A percentile compares a stretch with the other conserved stretches of the same genome.
Evolutionary conservation across 37 sponge, comb jelly and placozoan species (phyloP).

Genomic region (Beroe ovata): DNA sequence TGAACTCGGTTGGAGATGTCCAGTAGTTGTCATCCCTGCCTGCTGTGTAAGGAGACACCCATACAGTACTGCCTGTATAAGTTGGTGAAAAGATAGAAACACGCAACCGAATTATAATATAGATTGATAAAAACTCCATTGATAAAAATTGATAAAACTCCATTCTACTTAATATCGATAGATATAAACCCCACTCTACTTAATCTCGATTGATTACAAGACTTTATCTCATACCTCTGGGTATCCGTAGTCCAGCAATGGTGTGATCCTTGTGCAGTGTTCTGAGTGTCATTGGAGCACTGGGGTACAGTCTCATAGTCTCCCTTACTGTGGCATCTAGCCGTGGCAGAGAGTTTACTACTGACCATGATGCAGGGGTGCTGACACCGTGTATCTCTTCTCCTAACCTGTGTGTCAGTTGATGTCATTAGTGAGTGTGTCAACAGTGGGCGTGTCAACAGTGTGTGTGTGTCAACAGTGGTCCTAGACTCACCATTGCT

Average conservation of each 20-base stretch:
- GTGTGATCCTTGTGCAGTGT: slow-evolving; percentile 28
- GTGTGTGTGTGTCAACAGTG: too few relatives aligned
- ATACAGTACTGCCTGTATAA: slow-evolving; percentile 20
- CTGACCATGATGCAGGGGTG: slow-evolving; percentile 5
- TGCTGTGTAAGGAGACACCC: slow-evolving; percentile 59
- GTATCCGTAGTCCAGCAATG: neutral
- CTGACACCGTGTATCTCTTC: slow-evolving; percentile 9
- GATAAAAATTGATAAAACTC: too few relatives aligned
- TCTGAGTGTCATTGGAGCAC: slow-evolving; percentile 35
- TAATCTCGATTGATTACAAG: too few relatives aligned
- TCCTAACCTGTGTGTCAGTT: slow-evolving; percentile 10
- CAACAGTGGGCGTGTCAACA: too few relatives aligned
- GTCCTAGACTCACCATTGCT: slow-evolving; percentile 1
- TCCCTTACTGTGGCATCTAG: slow-evolving; percentile 7
- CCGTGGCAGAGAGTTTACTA: slow-evolving; percentile 8
- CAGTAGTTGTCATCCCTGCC: slow-evolving; percentile 9
- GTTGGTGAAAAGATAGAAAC: neutral
- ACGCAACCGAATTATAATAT: too few relatives aligned
- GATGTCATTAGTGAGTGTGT: too few relatives aligned
- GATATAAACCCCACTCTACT: too few relatives aligned
- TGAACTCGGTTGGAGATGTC: neutral
- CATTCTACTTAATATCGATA: too few relatives aligned
- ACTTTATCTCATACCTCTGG: slow-evolving; percentile 29
- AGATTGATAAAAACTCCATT: too few relatives aligned
- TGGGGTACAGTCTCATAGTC: slow-evolving; percentile 42